Percentiles rank a stretch among this genome's conserved stretches.
Conservation (phyloP, 2,888 invertebrate genomes). For the Amphiduros pacificus region DNA sequence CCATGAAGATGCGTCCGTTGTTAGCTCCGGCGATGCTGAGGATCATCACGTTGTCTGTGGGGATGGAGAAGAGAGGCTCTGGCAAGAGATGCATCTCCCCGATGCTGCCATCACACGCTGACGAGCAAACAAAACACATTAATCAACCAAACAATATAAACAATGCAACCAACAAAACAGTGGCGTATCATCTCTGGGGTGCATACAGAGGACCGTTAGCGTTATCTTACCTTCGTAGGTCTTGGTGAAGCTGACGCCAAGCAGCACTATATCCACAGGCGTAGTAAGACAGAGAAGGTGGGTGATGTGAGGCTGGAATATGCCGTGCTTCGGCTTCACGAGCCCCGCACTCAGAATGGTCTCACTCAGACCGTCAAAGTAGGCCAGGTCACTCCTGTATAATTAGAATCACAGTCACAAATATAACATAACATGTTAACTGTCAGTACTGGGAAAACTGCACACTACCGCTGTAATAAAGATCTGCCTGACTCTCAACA, state of each 20-base stretch:
- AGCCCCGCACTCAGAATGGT: conserved; percentile 92
- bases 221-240: conserved; percentile 35
- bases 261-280: conserved; percentile 88
- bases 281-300: conserved; percentile 90
- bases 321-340: conserved; percentile 74
- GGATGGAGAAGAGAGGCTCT: conserved; percentile 89
- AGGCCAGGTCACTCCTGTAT: conserved; percentile 85
- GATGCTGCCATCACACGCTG: neutral
- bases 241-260: conserved; percentile 70
- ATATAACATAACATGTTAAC: no score
- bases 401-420: neutral
- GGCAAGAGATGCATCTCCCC: conserved; percentile 84
- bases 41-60: conserved; percentile 82
- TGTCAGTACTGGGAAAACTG: no score
- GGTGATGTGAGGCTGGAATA: conserved; percentile 88
- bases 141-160: no score
- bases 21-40: conserved; percentile 79
- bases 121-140: neutral
- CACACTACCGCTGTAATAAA: no score
- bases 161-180: neutral
- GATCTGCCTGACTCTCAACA: no score
- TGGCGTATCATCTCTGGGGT: no score
- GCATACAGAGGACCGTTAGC: no score
- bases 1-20: conserved; percentile 89
- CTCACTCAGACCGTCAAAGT: conserved; percentile 92